A percentile compares a stretch with the other conserved stretches of the same genome.
phyloP scores from a whole-genome alignment of 2,113 vertebrate genomes.

The Elaphurus davidianus region DNA sequence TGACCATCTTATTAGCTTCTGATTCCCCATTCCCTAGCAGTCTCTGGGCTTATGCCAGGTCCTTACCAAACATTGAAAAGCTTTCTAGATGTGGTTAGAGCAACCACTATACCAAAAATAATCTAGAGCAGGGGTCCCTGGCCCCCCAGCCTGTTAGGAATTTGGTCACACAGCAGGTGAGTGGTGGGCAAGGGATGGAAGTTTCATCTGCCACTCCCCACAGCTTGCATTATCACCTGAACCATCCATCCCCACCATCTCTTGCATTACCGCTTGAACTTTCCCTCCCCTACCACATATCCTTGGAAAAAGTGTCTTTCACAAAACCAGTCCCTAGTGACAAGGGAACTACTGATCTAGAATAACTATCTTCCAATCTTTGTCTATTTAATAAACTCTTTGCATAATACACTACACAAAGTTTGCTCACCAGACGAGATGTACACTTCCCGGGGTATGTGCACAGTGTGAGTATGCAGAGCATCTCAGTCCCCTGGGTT shows the following conservation, averaged over 20 bases:
- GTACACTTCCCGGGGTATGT: not conserved
- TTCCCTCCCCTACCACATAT: not conserved
- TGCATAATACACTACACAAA: not conserved
- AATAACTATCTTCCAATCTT: not conserved
- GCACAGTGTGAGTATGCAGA: not conserved
- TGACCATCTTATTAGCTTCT: not conserved
- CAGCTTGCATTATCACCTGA: not conserved
- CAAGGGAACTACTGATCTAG: not conserved
- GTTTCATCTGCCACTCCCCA: not conserved
- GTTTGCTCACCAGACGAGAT: not conserved
- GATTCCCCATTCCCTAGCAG: not conserved
- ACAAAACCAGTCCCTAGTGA: not conserved
- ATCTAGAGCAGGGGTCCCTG: not conserved
- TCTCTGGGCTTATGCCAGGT: not conserved
- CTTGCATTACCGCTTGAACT: not conserved
- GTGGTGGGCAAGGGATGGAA: not conserved
- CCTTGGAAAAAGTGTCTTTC: not conserved
- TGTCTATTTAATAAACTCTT: not conserved
- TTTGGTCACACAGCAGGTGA: not conserved
- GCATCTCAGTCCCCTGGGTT: not conserved
- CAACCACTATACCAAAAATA: not conserved
- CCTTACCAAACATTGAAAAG: not conserved
- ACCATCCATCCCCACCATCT: not conserved
- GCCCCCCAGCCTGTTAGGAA: not conserved
- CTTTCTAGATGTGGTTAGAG: not conserved